phyloP scores from a whole-genome alignment of 1,140 invertebrate genomes.

The Drosophila guanche region DNA sequence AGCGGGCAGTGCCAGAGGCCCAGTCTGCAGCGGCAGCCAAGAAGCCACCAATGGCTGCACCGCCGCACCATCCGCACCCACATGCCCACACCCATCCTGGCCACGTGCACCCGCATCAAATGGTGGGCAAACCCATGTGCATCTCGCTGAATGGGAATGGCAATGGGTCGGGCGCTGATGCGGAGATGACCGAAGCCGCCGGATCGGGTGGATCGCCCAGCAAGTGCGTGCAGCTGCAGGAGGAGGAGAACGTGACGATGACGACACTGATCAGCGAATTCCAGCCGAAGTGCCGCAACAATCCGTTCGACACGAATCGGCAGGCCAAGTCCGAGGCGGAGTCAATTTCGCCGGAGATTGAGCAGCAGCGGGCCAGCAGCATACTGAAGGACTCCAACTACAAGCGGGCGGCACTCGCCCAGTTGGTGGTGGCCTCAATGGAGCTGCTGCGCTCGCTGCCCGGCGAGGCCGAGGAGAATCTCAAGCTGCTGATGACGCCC shows the following conservation, averaged over 20 bases:
- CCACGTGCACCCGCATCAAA: conserved; percentile 17
- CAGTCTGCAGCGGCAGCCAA: conserved; percentile 8
- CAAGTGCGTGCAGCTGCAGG: conserved; percentile 68
- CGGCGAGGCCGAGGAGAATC: conserved; percentile 76
- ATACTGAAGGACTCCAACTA: conserved; percentile 88
- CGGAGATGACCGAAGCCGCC: conserved; percentile 34
- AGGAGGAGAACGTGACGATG: conserved; percentile 83
- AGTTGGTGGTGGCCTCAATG: conserved; percentile 82
- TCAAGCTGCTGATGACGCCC: conserved; percentile 80
- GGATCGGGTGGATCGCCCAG: conserved; percentile 64
- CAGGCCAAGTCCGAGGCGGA: conserved; percentile 85
- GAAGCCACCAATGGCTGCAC: conserved; percentile 29
- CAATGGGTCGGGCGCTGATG: conserved; percentile 13
- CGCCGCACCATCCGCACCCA: conserved; percentile 21
- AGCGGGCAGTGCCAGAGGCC: background rate
- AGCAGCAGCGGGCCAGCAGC: conserved; percentile 89
- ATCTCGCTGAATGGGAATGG: conserved; percentile 68
- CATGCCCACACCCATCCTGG: background rate
- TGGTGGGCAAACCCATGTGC: conserved; percentile 55
- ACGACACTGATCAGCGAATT: conserved; percentile 84
- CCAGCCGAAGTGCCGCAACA: conserved; percentile 85
- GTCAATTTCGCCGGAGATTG: conserved; percentile 88
- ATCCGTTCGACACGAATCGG: conserved; percentile 85
- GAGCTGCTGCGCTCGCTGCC: conserved; percentile 77
- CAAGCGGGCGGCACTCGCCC: conserved; percentile 77